Percentiles rank a stretch among this genome's conserved stretches.
phyloP scores from a whole-genome alignment of 2,797 vertebrate genomes.

The Taeniopygia guttata region DNA sequence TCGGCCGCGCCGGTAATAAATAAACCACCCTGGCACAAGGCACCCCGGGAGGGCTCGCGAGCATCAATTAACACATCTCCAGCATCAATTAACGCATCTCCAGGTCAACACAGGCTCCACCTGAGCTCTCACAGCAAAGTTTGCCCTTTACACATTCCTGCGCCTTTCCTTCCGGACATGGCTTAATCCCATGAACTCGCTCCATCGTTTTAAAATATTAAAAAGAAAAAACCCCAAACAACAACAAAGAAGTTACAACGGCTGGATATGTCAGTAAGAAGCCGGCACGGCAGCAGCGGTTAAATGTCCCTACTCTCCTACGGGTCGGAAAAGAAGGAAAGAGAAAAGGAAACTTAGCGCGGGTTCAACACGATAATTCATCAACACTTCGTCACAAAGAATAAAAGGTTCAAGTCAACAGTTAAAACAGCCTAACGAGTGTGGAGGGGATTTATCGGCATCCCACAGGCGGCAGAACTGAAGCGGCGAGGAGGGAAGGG shows the following conservation, averaged over 20 bases:
- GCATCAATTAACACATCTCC: too few relatives aligned
- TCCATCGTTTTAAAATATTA: constrained; percentile 57
- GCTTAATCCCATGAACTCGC: constrained; percentile 60
- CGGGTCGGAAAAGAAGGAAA: neutral
- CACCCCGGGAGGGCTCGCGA: neutral
- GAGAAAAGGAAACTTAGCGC: constrained; percentile 38
- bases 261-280: constrained; percentile 66
- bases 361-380: neutral
- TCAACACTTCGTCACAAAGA: constrained; percentile 75
- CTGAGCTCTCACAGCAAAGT: neutral
- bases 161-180: constrained; percentile 55
- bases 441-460: constrained; percentile 23
- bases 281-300: constrained; percentile 53
- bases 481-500: constrained; percentile 12
- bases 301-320: constrained; percentile 56
- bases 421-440: constrained; percentile 71
- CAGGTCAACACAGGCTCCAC: neutral
- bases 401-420: constrained; percentile 66
- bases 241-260: constrained; percentile 39
- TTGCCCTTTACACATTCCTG: constrained; percentile 55
- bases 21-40: neutral
- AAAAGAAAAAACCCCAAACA: constrained; percentile 9
- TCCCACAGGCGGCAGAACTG: constrained; percentile 37
- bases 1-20: neutral
- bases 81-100: neutral